Evolutionary conservation across 2,113 vertebrate genomes (phyloP), one percentile per base, ranked within the genome.

Genomic region (Petaurus breviceps): DNA sequence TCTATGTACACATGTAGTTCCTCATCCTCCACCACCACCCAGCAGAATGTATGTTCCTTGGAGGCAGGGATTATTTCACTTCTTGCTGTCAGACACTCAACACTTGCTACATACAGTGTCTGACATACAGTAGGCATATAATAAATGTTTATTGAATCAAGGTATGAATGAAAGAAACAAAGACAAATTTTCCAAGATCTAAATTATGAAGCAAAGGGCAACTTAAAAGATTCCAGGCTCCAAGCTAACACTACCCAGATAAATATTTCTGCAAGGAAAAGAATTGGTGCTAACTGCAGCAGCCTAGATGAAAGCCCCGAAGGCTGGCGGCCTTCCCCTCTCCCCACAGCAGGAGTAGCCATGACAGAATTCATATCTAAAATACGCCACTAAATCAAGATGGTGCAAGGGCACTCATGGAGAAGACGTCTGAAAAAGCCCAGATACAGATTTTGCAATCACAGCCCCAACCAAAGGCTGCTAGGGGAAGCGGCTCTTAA

Each of bases 151-250:
- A 43, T 23, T 84, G n/a, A 84, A 68, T 37, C 61, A 68, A 68
- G 61, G 3, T 37, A 12, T 37, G 61, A 68, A 84, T 84, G 19
- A 43, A 84, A 77, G 68, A 22, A 22, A 37, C 68, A 77, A 84
- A 84, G 68, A 84, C 96, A 91, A 97, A 94, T 90, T 97, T 94
- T 53, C 92, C 93, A 95, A 95, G 97, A 53, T 94, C 89, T 92
- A 98, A 98, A 84, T 95, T 96, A 93, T 93, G 90, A 94, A 94
- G 94, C 93, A 94, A 94, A 94, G 37, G 24, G 24, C 53, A 96
- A 84, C 96, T 97, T 92, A 77, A 77, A 95, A 97, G 90, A 97
- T 92, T 91, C 95, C 96, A 95, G 94, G 52, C 95, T 90, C 0
- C 89, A 92, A 90, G 91, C 90, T 91, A 51, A 51, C n/a, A 54